Percentiles rank a stretch among this genome's conserved stretches.
Evolutionary conservation across 2,113 vertebrate genomes (phyloP).

Genomic region (Chitala chitala): DNA sequence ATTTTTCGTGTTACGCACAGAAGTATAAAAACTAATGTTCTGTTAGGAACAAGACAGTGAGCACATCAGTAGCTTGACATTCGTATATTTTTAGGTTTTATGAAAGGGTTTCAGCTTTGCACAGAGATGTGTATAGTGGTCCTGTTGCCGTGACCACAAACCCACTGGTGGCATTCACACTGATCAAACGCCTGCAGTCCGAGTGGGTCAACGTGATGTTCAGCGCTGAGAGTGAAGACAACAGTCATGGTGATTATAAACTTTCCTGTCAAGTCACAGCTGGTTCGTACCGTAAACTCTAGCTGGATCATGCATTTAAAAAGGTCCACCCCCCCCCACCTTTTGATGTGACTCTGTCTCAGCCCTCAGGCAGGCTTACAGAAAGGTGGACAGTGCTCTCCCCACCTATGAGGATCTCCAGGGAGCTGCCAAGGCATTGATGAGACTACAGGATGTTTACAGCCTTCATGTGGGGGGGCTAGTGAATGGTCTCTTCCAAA

Average conservation of each 20-base stretch:
- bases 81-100: constrained; percentile 70
- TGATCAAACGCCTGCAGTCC: constrained; percentile 84
- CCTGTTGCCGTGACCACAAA: constrained; percentile 61
- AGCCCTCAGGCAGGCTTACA: constrained; percentile 72
- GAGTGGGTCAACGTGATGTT: constrained; percentile 82
- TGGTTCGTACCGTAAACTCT: constrained; percentile 36
- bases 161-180: constrained; percentile 78
- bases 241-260: constrained; percentile 64
- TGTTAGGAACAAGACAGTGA: not conserved
- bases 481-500: constrained; percentile 71
- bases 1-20: not conserved
- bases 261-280: constrained; percentile 33
- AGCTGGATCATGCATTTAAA: not conserved
- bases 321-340: not conserved
- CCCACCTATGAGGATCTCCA: constrained; percentile 78
- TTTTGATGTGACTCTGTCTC: constrained; percentile 33
- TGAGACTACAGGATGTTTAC: constrained; percentile 90
- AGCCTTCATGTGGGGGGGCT: constrained; percentile 70
- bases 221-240: constrained; percentile 70
- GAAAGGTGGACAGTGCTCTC: constrained; percentile 63
- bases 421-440: constrained; percentile 76
- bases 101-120: constrained; percentile 70
- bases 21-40: not conserved
- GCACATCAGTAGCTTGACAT: no score
- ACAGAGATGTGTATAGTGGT: constrained; percentile 55